Evolutionary conservation across 2,888 invertebrate species (phyloP).

Genomic region (Heliconius cydno): DNA sequence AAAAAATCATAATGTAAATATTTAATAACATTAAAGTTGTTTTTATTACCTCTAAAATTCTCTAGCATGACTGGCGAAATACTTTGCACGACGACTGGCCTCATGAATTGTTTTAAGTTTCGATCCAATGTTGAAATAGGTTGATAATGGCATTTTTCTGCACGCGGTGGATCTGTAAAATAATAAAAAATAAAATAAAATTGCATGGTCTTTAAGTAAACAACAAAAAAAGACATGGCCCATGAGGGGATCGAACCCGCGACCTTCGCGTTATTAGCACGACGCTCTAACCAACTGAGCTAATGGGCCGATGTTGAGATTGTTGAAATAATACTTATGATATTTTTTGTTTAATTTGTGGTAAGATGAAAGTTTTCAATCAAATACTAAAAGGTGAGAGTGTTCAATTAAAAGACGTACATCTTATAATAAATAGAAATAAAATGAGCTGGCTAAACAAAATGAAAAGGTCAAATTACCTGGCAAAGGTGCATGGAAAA

Average conservation of each 20-base stretch:
- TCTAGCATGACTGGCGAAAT: conserved; percentile 82
- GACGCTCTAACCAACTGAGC: conserved; percentile 81
- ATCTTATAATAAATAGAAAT: no score
- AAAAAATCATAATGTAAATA: neutral
- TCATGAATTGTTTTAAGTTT: conserved; percentile 80
- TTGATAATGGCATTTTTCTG: conserved; percentile 79
- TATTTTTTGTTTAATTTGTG: neutral
- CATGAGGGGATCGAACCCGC: conserved; percentile 90
- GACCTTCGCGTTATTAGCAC: conserved; percentile 91
- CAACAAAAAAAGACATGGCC: conserved; percentile 73
- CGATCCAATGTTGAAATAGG: conserved; percentile 77
- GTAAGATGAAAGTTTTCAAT: neutral
- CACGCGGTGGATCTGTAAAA: conserved; percentile 75
- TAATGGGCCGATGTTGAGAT: conserved; percentile 70
- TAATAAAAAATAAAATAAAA: neutral
- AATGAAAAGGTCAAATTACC: neutral
- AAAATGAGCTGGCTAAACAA: no score
- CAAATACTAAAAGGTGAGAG: no score
- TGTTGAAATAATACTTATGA: neutral
- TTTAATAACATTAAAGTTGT: neutral
- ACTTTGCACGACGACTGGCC: conserved; percentile 77
- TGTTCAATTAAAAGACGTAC: no score
- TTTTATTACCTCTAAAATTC: conserved; percentile 80
- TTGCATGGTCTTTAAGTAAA: neutral
- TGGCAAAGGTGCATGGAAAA: conserved; percentile 80